Evolutionary conservation across 37 sponge, comb jelly and placozoan species (phyloP).

Genomic region (Hormiphora californensis): DNA sequence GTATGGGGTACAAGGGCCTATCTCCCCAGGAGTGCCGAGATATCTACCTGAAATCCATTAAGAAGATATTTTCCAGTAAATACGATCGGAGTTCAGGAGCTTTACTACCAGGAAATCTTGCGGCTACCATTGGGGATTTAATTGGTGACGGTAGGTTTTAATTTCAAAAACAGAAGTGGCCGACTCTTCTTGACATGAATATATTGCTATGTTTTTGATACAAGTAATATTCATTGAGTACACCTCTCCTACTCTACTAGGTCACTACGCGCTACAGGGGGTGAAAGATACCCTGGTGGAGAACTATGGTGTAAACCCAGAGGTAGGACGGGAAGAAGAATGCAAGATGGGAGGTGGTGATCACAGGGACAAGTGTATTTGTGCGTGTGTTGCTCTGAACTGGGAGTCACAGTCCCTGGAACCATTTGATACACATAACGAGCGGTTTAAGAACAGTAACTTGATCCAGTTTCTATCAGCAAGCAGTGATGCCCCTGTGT

Average conservation of each 20-base stretch:
- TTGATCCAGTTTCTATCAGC: constrained; percentile 28
- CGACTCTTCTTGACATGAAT: too few relatives aligned
- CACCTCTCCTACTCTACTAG: neutral
- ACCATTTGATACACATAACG: constrained; percentile 24
- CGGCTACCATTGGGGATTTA: too few relatives aligned
- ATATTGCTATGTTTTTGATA: too few relatives aligned
- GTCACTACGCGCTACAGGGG: constrained; percentile 31
- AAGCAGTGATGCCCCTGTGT: constrained; percentile 42
- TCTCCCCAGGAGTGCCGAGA: constrained; percentile 48
- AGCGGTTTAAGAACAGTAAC: constrained; percentile 20
- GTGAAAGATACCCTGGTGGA: constrained; percentile 44
- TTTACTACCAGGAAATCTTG: too few relatives aligned
- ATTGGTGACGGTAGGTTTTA: too few relatives aligned
- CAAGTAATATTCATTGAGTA: too few relatives aligned
- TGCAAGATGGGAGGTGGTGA: constrained; percentile 16
- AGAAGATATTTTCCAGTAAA: constrained; percentile 22
- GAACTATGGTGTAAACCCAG: constrained; percentile 14
- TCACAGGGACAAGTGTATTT: neutral
- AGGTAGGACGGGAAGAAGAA: neutral
- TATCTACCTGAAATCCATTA: constrained; percentile 32
- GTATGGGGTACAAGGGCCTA: constrained; percentile 52
- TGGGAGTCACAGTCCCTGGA: constrained; percentile 43
- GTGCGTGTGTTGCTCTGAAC: constrained; percentile 54
- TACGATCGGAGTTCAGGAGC: constrained; percentile 51
- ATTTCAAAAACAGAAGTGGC: too few relatives aligned